Evolutionary conservation across 1,140 invertebrate genomes (phyloP).

Genomic region (Drosophila burlai): DNA sequence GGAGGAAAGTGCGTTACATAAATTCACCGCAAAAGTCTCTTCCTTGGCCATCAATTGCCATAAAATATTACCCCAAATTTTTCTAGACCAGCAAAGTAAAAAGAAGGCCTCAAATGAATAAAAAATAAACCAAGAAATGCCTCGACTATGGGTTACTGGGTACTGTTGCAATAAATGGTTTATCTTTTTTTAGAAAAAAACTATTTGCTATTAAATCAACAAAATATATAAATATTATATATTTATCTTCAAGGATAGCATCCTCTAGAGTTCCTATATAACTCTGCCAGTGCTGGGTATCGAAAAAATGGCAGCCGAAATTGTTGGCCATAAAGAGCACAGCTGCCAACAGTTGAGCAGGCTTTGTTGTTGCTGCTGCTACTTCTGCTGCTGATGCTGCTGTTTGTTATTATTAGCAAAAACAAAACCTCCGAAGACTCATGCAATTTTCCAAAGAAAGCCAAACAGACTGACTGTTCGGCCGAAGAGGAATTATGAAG

Average conservation of each 20-base stretch:
- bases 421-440: constrained; percentile 45
- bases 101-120: neutral
- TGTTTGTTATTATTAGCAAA: constrained; percentile 78
- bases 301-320: constrained; percentile 12
- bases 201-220: neutral
- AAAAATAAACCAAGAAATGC: neutral
- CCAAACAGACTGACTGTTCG: constrained; percentile 46
- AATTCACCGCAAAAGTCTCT: constrained; percentile 45
- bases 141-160: neutral
- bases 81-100: constrained; percentile 34
- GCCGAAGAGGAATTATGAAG: constrained; percentile 64
- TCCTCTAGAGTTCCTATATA: neutral
- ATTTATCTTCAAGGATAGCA: neutral
- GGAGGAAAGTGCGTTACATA: constrained; percentile 57
- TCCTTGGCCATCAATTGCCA: constrained; percentile 72
- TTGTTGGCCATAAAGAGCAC: constrained; percentile 55
- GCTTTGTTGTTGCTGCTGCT: constrained; percentile 19
- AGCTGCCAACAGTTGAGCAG: constrained; percentile 41
- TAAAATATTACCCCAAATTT: constrained; percentile 66
- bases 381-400: constrained; percentile 8
- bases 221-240: neutral
- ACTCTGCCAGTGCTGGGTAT: constrained; percentile 4
- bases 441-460: constrained; percentile 75
- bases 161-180: neutral
- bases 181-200: neutral